Conservation (phyloP, 2,797 vertebrate genomes). For the Halcyon leucocephala region DNA sequence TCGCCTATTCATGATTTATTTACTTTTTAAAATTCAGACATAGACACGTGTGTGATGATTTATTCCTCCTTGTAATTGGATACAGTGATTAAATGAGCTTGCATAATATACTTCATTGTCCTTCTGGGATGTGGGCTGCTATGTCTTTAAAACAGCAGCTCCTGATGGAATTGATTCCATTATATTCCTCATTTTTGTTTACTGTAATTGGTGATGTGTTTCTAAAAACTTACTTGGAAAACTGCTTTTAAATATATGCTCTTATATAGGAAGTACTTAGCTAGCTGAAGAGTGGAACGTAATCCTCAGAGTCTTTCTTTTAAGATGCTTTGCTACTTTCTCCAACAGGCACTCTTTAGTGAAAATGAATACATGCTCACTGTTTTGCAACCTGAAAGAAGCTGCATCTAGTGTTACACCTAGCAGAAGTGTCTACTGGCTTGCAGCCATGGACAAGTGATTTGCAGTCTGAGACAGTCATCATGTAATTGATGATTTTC, state of each 20-base stretch:
- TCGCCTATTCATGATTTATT: conserved; percentile 39
- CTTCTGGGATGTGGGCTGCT: conserved; percentile 31
- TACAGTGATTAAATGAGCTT: conserved; percentile 61
- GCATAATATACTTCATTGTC: conserved; percentile 44
- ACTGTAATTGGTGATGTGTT: background rate
- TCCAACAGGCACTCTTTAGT: background rate
- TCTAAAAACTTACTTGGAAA: background rate
- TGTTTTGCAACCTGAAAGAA: background rate
- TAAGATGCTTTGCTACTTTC: background rate
- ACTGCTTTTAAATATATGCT: background rate
- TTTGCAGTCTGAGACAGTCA: background rate
- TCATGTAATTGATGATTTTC: background rate
- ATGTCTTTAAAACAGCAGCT: conserved; percentile 4
- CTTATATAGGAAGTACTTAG: background rate
- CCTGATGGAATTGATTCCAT: conserved; percentile 9
- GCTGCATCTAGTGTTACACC: background rate
- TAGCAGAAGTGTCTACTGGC: background rate
- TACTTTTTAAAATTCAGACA: conserved; percentile 52
- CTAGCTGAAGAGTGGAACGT: background rate
- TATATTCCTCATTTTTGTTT: background rate
- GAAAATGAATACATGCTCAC: background rate
- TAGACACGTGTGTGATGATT: conserved; percentile 20
- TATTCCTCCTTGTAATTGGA: conserved; percentile 62
- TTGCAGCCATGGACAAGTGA: background rate
- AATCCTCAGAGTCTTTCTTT: background rate